Conservation (phyloP, 2,888 invertebrate species). For the Aproaerema taeniolella region DNA sequence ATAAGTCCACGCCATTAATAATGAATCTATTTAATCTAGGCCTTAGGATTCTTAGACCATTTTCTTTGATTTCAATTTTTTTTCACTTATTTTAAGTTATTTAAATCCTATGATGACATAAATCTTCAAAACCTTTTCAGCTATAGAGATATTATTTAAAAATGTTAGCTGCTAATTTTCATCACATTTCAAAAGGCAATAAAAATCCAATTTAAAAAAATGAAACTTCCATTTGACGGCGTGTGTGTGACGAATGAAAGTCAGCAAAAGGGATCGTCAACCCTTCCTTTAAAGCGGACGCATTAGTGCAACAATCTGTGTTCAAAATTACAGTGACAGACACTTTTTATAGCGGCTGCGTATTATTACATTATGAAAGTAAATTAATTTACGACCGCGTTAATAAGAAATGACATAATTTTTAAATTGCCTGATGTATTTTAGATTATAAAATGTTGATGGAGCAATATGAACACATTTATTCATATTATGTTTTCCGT, state of each 20-base stretch:
- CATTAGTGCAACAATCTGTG: slow-evolving; percentile 70
- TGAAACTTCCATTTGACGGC: slow-evolving; percentile 68
- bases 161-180: too few relatives aligned
- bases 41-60: too few relatives aligned
- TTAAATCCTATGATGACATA: too few relatives aligned
- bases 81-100: too few relatives aligned
- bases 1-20: too few relatives aligned
- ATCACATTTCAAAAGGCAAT: slow-evolving; percentile 50
- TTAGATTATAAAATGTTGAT: too few relatives aligned
- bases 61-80: too few relatives aligned
- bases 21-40: too few relatives aligned
- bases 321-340: slow-evolving; percentile 69
- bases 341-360: slow-evolving; percentile 57
- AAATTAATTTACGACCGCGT: slow-evolving; percentile 64
- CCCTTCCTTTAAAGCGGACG: slow-evolving; percentile 53
- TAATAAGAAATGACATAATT: slow-evolving; percentile 51
- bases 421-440: slow-evolving; percentile 48
- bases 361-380: slow-evolving; percentile 55
- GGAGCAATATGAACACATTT: too few relatives aligned
- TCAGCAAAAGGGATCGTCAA: slow-evolving; percentile 56
- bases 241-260: slow-evolving; percentile 71
- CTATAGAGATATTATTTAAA: too few relatives aligned
- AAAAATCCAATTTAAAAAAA: slow-evolving; percentile 71
- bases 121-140: too few relatives aligned
- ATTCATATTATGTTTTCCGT: too few relatives aligned